These are phyloP conservation scores for Xenopus petersii DNA, from an alignment of 2,797 vertebrate genomes.

Conservation along the genomic window DNA sequence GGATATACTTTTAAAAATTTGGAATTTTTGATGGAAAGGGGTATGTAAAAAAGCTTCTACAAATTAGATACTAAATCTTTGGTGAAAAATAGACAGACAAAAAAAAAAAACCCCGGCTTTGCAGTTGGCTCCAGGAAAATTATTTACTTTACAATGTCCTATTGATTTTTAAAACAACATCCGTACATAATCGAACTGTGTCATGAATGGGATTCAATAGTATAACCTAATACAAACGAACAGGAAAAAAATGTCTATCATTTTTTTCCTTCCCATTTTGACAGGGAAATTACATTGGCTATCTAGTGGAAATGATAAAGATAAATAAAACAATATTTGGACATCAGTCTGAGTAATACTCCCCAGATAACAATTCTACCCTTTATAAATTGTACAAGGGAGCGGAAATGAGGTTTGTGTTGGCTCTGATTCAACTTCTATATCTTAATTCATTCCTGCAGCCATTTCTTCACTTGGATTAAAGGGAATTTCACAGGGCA, in stretches of 20 bases:
- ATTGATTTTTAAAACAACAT: background rate
- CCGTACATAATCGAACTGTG: background rate
- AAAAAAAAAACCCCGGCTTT: no score
- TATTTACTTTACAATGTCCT: conserved; percentile 1
- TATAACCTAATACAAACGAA: no score
- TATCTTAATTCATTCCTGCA: conserved; percentile 39
- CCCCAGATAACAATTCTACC: conserved; percentile 21
- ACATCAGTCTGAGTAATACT: conserved; percentile 41
- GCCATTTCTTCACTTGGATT: background rate
- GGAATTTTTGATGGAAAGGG: no score
- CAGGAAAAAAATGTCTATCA: no score
- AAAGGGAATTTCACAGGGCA: conserved; percentile 12
- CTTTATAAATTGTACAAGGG: conserved; percentile 34
- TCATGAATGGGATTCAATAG: no score
- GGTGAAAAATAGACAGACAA: no score
- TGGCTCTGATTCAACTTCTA: conserved; percentile 34
- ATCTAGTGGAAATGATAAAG: conserved; percentile 26
- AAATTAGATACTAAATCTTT: no score
- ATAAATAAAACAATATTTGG: conserved; percentile 24
- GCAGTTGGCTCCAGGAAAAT: background rate
- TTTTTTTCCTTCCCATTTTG: conserved; percentile 1
- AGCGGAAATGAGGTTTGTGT: conserved; percentile 41
- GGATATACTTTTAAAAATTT: no score
- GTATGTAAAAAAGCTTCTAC: no score
- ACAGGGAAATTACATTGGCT: conserved; percentile 20